Conservation (phyloP, 2,797 vertebrate species). For the Sphenodon punctatus region DNA sequence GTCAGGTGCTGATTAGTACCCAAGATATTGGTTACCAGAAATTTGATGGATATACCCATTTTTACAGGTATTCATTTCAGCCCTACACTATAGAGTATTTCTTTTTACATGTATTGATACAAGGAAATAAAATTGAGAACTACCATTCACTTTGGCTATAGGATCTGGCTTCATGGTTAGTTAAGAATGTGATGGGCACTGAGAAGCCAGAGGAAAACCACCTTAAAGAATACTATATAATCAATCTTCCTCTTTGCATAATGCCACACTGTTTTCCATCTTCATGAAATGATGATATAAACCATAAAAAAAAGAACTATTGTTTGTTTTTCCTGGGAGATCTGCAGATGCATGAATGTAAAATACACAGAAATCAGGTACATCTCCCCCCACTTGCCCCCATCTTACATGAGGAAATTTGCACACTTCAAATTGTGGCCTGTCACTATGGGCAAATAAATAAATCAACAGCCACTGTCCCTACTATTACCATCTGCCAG, state of each 20-base stretch:
- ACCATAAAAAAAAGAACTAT: too few species aligned
- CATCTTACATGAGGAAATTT: background rate
- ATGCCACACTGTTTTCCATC: background rate
- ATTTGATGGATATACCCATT: too few species aligned
- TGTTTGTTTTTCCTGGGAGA: background rate
- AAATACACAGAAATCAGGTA: background rate
- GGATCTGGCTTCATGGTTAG: conserved; percentile 37
- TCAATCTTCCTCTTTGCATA: background rate
- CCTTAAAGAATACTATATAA: background rate
- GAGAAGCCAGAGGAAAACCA: background rate
- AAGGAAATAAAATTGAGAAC: conserved; percentile 11
- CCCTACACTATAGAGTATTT: too few species aligned
- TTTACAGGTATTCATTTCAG: too few species aligned
- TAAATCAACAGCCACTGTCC: background rate
- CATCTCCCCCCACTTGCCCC: background rate
- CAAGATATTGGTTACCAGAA: too few species aligned
- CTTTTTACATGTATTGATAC: background rate
- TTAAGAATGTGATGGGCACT: background rate
- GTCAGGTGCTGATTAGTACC: too few species aligned
- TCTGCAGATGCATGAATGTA: background rate
- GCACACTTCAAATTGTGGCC: background rate
- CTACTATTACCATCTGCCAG: background rate
- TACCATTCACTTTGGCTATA: background rate
- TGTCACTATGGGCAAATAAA: background rate
- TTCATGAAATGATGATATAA: background rate